Evolutionary conservation across 2,113 vertebrate genomes (phyloP).

Genomic region (Muntiacus reevesi): DNA sequence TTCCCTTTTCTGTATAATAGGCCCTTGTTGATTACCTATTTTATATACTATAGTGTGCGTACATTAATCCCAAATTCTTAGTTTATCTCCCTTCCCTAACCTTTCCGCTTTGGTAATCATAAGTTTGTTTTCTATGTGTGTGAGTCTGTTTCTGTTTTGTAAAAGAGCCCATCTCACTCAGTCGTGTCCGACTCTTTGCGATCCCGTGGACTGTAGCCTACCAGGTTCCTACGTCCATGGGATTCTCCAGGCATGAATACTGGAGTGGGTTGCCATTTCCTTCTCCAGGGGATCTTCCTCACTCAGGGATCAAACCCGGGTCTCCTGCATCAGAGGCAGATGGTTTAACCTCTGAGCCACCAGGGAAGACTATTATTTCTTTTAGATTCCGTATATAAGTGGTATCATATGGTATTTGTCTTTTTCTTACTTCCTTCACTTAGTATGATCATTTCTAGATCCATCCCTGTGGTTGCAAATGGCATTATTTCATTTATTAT

Average conservation of each 20-base stretch:
- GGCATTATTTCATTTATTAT: background rate
- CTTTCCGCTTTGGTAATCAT: background rate
- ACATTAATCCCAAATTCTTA: background rate
- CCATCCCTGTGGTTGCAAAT: background rate
- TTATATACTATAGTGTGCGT: background rate
- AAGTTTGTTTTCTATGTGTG: background rate
- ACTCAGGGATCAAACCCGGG: too few species aligned
- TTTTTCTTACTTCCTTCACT: background rate
- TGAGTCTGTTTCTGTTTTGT: background rate
- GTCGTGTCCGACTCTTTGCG: too few species aligned
- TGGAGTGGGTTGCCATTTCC: too few species aligned
- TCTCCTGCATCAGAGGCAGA: too few species aligned
- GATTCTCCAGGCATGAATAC: too few species aligned
- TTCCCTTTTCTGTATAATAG: background rate
- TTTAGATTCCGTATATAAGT: background rate
- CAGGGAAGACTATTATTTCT: background rate
- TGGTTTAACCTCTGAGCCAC: too few species aligned
- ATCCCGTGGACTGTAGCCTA: too few species aligned
- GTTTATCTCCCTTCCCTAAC: background rate
- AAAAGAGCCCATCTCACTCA: background rate
- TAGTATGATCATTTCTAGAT: background rate
- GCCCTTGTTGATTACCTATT: background rate
- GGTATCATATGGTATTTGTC: background rate
- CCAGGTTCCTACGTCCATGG: too few species aligned
- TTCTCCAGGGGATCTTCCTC: too few species aligned